These are phyloP conservation scores for Stegodyphus dumicola DNA, from an alignment of 1,140 invertebrate genomes.

Conservation along the genomic window DNA sequence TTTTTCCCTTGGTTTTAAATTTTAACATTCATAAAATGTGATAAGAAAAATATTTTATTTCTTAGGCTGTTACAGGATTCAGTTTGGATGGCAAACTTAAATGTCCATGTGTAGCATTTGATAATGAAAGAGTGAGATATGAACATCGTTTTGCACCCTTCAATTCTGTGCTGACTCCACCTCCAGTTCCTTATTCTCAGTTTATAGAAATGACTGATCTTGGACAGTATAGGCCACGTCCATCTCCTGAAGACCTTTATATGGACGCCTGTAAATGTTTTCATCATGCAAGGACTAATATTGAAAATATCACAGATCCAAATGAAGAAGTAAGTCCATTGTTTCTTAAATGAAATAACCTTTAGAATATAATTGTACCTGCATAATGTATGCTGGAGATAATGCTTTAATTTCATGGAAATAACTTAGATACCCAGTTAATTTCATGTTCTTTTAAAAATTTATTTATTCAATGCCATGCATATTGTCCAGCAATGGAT, in stretches of 20 bases:
- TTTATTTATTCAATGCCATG: background rate
- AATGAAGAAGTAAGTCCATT: conserved; percentile 79
- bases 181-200: conserved; percentile 88
- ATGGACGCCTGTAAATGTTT: conserved; percentile 88
- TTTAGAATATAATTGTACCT: background rate
- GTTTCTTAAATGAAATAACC: background rate
- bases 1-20: background rate
- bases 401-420: background rate
- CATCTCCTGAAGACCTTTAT: conserved; percentile 74
- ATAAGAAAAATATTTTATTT: conserved; percentile 61
- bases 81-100: conserved; percentile 77
- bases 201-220: conserved; percentile 79
- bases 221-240: conserved; percentile 68
- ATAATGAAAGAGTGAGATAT: conserved; percentile 93
- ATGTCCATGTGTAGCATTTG: conserved; percentile 84
- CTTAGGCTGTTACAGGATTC: conserved; percentile 80
- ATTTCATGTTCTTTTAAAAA: background rate
- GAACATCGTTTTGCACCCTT: conserved; percentile 94
- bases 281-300: conserved; percentile 85
- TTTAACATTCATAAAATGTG: background rate
- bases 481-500: background rate
- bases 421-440: background rate
- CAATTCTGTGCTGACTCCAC: conserved; percentile 85
- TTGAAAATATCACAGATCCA: conserved; percentile 81
- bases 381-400: background rate